Evolutionary conservation across 2,113 vertebrate genomes (phyloP).

Genomic region (human): GRCh38 chr2:209814501-209815000

Average conservation of each 20-base stretch:
- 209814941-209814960: conserved; percentile 4
- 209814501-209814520: too few species aligned
- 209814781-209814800: neutral
- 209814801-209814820: neutral
- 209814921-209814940: neutral
- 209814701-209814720: neutral
- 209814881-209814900: neutral
- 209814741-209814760: neutral
- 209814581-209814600: neutral
- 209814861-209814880: neutral
- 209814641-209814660: neutral
- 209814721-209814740: neutral
- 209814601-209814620: neutral
- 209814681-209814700: neutral
- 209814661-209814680: conserved; percentile 30
- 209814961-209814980: neutral
- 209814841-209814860: neutral
- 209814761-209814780: neutral
- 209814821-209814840: neutral
- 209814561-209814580: neutral
- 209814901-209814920: neutral
- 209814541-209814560: neutral
- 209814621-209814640: neutral
- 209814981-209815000: neutral
- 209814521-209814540: too few species aligned